Percentiles rank a stretch among this genome's conserved stretches.
These are phyloP conservation scores for Actias luna DNA, from an alignment of 2,888 invertebrate genomes.

Conservation along the genomic window DNA sequence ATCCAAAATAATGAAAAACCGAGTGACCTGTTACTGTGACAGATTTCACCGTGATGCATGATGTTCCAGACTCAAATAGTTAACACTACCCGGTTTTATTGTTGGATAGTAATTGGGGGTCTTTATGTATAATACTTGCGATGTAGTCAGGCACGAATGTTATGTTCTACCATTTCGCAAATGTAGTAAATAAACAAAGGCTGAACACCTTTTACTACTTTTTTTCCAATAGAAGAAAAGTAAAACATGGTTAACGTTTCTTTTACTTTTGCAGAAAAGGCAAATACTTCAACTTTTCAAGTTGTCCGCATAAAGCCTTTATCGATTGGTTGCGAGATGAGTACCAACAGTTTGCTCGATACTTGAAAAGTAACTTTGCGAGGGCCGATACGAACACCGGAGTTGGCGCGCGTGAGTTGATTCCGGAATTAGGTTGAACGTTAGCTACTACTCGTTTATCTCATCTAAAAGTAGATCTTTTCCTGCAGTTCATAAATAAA, in stretches of 20 bases:
- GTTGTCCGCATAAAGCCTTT: slow-evolving; percentile 19
- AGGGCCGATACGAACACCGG: slow-evolving; percentile 59
- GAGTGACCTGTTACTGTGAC: no score
- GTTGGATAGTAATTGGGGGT: no score
- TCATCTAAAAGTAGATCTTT: slow-evolving; percentile 26
- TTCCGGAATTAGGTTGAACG: slow-evolving; percentile 40
- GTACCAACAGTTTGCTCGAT: slow-evolving; percentile 14
- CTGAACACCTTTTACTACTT: no score
- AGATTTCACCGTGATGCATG: no score
- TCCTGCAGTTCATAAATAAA: neutral
- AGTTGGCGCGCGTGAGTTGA: slow-evolving; percentile 66
- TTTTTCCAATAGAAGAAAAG: neutral
- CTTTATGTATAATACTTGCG: no score
- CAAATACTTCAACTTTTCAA: slow-evolving; percentile 8
- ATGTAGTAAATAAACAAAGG: no score
- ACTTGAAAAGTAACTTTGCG: slow-evolving; percentile 49
- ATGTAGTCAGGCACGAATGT: no score
- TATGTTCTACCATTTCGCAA: no score
- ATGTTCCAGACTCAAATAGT: no score
- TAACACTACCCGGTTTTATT: no score
- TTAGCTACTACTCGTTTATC: slow-evolving; percentile 19
- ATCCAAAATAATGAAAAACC: no score
- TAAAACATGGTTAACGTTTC: neutral
- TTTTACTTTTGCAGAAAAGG: neutral
- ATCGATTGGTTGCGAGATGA: slow-evolving; percentile 19